Evolutionary conservation across 2,888 invertebrate species (phyloP), one percentile per base, ranked within the genome.

Genomic region (Euplagia quadripunctaria): DNA sequence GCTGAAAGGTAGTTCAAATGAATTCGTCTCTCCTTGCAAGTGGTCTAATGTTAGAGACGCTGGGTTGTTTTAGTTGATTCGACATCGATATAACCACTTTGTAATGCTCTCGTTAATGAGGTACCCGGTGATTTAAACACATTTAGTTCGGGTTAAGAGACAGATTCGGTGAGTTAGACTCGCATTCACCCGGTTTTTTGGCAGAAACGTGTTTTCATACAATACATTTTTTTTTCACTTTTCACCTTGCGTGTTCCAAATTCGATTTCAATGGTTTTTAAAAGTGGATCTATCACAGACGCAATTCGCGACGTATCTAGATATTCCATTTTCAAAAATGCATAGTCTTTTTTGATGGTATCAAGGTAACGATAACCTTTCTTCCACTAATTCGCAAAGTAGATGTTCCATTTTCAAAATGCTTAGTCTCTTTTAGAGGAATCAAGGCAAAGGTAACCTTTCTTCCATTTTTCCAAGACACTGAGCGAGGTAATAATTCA

Each of bases 401-500:
- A 61, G 61, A 5, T 71, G 52, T 64, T 71, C 52, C 55, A 46
- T 65, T 65, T 46, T 46, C 42, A 64, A 64, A 64, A 16, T 16
- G 31, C 31, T 61, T 17, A 61, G 7, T 12, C 7, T 55, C 31
- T 65, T 71, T 58, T 58, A 43, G 11, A 55, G 12, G 20, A 11
- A 31, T 49, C 41, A 7, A 63, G 41, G 17, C 12, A n/a, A 65
- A n/a, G 42, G 46, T 55, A 66, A 46, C 49, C n/a, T 55, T 42
- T 61, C 11, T 41, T n/a, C 20, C 64, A 20, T 42, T 51, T 31
- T 51, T 67, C 46, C 67, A 67, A 70, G 72, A 58, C 68, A 68
- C 72, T 46, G 64, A 75, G 64, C 31, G 42, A 11, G 58, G 71
- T 81, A 78, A 83, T 81, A 81, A 81, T 78, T 83, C 74, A 78